phyloP scores from a whole-genome alignment of 2,888 invertebrate genomes.

The Amblyjoppa proteus region DNA sequence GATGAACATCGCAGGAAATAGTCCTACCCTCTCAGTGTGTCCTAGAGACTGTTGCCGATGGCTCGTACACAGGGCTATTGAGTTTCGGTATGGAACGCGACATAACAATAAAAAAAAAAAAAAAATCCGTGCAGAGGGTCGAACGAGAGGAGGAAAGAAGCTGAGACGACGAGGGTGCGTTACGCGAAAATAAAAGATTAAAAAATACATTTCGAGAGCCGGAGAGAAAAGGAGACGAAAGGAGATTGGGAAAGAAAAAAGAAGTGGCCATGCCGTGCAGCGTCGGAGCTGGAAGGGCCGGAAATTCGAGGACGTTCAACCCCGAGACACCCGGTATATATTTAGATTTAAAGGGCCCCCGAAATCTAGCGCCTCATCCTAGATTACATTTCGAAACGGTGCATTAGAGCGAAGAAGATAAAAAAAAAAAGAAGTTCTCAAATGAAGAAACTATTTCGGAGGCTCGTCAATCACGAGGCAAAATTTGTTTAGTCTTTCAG shows the following conservation, averaged over 20 bases:
- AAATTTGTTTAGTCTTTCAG: neutral
- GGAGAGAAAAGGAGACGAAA: constrained; percentile 58
- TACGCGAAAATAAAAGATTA: constrained; percentile 62
- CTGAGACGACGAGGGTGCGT: constrained; percentile 44
- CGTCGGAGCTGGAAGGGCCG: constrained; percentile 76
- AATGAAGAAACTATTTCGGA: constrained; percentile 11
- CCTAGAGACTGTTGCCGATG: constrained; percentile 75
- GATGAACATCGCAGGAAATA: constrained; percentile 81
- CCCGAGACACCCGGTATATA: constrained; percentile 75
- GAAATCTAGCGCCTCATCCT: constrained; percentile 13
- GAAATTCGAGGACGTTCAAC: constrained; percentile 84
- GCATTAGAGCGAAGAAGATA: neutral
- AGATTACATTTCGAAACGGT: constrained; percentile 26
- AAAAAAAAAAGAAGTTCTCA: neutral
- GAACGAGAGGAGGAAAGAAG: constrained; percentile 59
- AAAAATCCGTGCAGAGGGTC: constrained; percentile 68
- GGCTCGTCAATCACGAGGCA: neutral
- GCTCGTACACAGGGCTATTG: constrained; percentile 79
- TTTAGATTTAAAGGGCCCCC: constrained; percentile 81
- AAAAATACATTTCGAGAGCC: constrained; percentile 67
- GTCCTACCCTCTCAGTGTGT: constrained; percentile 80
- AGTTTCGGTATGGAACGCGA: constrained; percentile 78
- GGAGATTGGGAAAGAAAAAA: constrained; percentile 17
- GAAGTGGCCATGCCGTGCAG: constrained; percentile 23
- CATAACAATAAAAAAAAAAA: constrained; percentile 62